A percentile compares a stretch with the other conserved stretches of the same genome.
Evolutionary conservation across 2,888 invertebrate species (phyloP).

Genomic region (Eupithecia inturbata): DNA sequence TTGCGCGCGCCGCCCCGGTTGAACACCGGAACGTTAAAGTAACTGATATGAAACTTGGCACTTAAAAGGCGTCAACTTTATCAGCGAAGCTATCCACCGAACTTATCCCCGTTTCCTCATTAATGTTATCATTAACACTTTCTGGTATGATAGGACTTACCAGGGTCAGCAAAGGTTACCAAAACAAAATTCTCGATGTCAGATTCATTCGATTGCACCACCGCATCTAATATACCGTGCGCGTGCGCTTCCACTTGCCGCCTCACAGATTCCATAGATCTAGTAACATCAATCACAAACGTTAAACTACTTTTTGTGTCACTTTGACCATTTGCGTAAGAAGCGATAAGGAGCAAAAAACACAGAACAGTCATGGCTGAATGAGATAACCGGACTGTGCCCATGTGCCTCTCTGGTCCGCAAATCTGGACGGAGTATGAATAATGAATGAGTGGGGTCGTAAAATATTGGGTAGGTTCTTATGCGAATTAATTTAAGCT

Average conservation of each 20-base stretch:
- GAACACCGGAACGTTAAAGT: no score
- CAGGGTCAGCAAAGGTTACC: slow-evolving; percentile 29
- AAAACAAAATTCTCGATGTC: slow-evolving; percentile 25
- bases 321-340: slow-evolving; percentile 9
- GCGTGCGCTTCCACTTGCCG: slow-evolving; percentile 37
- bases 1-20: no score
- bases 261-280: slow-evolving; percentile 55
- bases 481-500: not conserved
- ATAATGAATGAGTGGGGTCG: slow-evolving; percentile 1
- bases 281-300: slow-evolving; percentile 59
- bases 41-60: not conserved
- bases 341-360: slow-evolving; percentile 2
- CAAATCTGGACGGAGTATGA: not conserved
- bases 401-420: not conserved
- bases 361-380: slow-evolving; percentile 3
- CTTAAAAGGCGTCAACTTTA: no score
- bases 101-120: no score
- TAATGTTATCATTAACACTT: no score
- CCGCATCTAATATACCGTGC: slow-evolving; percentile 17
- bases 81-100: no score
- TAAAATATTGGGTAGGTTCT: not conserved
- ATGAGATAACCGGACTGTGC: not conserved
- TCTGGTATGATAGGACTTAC: slow-evolving; percentile 17
- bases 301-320: slow-evolving; percentile 49
- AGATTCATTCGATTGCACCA: slow-evolving; percentile 15